Conservation (phyloP, 1,140 invertebrate species). For the Odontomachus brunneus region DNA sequence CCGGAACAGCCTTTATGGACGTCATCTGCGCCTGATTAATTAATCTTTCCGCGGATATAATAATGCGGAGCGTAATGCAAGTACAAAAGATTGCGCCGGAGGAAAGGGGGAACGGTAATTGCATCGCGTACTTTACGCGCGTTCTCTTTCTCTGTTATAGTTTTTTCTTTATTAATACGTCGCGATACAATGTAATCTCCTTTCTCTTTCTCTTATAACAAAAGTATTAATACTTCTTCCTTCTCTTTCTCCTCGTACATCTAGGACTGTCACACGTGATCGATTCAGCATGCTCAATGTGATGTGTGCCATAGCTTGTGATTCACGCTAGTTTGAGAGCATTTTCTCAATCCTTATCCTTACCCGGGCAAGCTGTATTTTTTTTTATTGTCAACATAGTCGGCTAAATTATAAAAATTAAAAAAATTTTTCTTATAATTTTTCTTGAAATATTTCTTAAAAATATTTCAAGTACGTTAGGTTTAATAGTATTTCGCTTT, state of each 20-base stretch:
- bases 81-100: background rate
- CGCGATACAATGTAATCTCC: slow-evolving; percentile 13
- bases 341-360: background rate
- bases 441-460: too few species aligned
- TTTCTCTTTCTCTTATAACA: slow-evolving; percentile 18
- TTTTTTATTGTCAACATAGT: too few species aligned
- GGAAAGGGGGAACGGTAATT: slow-evolving; percentile 27
- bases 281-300: slow-evolving; percentile 32
- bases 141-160: slow-evolving; percentile 28
- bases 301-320: background rate
- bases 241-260: slow-evolving; percentile 63
- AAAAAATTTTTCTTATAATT: too few species aligned
- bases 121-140: background rate
- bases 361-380: too few species aligned
- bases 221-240: slow-evolving; percentile 68
- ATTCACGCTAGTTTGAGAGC: background rate
- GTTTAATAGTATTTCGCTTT: too few species aligned
- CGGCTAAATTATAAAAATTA: too few species aligned
- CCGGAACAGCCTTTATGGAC: slow-evolving; percentile 40
- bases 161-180: slow-evolving; percentile 52
- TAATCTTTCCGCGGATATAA: slow-evolving; percentile 39
- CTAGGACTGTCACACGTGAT: slow-evolving; percentile 62
- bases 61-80: slow-evolving; percentile 24
- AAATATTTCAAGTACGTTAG: too few species aligned
- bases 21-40: slow-evolving; percentile 35